Evolutionary conservation across 2,888 invertebrate species (phyloP).

Genomic region (Amblyteles armatorius): DNA sequence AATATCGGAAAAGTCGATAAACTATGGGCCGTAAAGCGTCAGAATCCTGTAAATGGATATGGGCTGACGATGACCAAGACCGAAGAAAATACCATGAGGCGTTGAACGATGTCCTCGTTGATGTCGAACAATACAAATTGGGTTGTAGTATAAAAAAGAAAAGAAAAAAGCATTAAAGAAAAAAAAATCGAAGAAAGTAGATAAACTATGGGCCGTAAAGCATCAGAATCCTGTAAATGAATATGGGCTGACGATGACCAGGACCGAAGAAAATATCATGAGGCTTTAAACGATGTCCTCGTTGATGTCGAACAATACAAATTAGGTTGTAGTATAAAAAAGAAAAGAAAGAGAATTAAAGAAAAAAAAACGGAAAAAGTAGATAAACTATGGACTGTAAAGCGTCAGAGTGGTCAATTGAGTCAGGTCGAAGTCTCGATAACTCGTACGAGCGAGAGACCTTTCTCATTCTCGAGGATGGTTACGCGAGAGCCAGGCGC

Average conservation of each 20-base stretch:
- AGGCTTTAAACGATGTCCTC: constrained; percentile 18
- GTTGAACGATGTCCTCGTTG: constrained; percentile 27
- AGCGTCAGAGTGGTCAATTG: constrained; percentile 15
- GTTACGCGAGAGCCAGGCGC: constrained; percentile 13
- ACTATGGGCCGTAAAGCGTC: neutral
- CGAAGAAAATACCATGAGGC: constrained; percentile 15
- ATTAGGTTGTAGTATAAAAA: neutral
- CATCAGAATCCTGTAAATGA: constrained; percentile 61
- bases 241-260: constrained; percentile 62
- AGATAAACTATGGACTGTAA: too few species aligned
- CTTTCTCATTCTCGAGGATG: constrained; percentile 42
- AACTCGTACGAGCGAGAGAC: neutral
- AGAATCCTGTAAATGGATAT: constrained; percentile 66
- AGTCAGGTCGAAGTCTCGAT: constrained; percentile 12
- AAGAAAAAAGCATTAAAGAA: too few species aligned
- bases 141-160: neutral
- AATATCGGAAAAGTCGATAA: too few species aligned
- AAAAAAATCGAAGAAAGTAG: neutral
- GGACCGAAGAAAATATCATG: constrained; percentile 19
- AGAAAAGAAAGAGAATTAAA: neutral
- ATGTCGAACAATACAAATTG: constrained; percentile 27
- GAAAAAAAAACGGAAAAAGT: too few species aligned
- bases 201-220: neutral
- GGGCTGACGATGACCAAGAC: constrained; percentile 56
- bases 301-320: constrained; percentile 37